A percentile compares a stretch with the other conserved stretches of the same genome.
phyloP scores from a whole-genome alignment of 2,113 vertebrate genomes.

The Phainopepla nitens region DNA sequence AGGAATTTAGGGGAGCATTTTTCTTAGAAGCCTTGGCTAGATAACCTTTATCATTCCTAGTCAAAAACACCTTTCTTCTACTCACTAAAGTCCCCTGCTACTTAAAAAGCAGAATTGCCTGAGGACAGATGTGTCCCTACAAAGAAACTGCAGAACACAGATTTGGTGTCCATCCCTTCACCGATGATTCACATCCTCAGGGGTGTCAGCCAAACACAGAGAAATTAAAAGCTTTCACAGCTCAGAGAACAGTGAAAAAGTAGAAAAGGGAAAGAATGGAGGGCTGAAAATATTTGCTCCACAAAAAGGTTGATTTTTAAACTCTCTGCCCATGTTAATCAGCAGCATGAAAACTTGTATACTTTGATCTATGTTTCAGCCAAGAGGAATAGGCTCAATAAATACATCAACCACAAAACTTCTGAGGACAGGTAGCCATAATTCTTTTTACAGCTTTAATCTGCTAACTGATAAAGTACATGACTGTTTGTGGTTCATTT shows the following conservation, averaged over 20 bases:
- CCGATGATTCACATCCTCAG: not conserved
- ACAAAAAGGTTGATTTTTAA: not conserved
- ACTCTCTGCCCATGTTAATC: not conserved
- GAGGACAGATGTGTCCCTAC: constrained; percentile 2
- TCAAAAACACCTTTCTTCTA: constrained; percentile 1
- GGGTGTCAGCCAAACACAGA: not conserved
- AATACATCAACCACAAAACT: not conserved
- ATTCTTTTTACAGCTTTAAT: not conserved
- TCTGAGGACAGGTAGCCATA: not conserved
- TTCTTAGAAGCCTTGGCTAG: not conserved
- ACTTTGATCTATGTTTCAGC: not conserved
- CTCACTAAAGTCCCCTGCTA: not conserved
- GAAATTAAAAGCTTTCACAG: not conserved
- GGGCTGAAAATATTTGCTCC: not conserved
- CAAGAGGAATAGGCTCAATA: not conserved
- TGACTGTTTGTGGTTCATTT: not conserved
- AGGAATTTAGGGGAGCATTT: not conserved
- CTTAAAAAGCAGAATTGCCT: constrained; percentile 41
- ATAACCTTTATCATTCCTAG: not conserved
- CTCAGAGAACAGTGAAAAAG: not conserved
- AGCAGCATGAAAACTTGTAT: not conserved
- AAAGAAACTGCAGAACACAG: not conserved
- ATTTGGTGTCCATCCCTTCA: not conserved
- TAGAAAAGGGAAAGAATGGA: not conserved
- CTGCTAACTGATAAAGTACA: not conserved